phyloP scores from a whole-genome alignment of 2,113 vertebrate genomes.

The Archilochus colubris region DNA sequence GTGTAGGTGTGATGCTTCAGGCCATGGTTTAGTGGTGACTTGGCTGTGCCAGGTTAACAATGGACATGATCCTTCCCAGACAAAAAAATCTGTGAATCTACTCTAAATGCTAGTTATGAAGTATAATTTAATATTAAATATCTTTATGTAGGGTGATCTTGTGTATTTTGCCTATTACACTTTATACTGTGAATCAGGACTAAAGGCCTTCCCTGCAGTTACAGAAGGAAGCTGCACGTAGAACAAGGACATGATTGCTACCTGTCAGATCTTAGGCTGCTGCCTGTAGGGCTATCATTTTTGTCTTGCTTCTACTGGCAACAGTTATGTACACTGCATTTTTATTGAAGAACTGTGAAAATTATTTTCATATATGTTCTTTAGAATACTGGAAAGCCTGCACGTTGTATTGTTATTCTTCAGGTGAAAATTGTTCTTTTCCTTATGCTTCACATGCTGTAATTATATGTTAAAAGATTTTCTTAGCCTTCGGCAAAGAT shows the following conservation, averaged over 20 bases:
- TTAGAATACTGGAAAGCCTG: background rate
- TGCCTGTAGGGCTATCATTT: accelerated
- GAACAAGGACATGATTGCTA: background rate
- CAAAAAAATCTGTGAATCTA: too few species aligned
- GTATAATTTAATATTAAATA: background rate
- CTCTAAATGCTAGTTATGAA: background rate
- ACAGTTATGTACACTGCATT: background rate
- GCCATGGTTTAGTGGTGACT: too few species aligned
- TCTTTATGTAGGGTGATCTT: background rate
- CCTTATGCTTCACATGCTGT: background rate
- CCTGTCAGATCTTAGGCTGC: background rate
- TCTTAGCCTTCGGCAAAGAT: background rate
- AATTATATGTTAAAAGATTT: background rate
- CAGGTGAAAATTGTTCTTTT: background rate
- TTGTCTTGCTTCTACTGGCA: background rate
- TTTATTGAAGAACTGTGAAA: background rate
- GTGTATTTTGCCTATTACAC: background rate
- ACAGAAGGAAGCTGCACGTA: background rate
- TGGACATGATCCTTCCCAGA: too few species aligned
- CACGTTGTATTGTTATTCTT: background rate
- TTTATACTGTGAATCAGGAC: background rate
- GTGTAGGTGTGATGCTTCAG: too few species aligned
- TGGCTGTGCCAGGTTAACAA: too few species aligned
- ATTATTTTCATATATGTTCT: background rate
- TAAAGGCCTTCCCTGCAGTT: background rate